Evolutionary conservation across 2,888 invertebrate genomes (phyloP).

Genomic region (Tetramorium bicarinatum): DNA sequence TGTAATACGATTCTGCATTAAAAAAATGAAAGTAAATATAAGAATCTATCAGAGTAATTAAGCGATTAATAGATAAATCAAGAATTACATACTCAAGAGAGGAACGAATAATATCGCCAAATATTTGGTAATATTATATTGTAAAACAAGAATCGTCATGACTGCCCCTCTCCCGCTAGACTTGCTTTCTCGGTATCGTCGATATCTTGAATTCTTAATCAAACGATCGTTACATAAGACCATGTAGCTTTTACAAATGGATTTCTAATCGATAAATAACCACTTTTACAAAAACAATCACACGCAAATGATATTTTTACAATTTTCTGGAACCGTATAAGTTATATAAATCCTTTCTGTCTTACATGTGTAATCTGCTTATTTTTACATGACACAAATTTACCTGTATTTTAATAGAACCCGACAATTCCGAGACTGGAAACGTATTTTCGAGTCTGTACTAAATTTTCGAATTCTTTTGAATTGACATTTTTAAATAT

Average conservation of each 20-base stretch:
- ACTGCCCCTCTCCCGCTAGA: not conserved
- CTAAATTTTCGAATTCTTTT: conserved; percentile 29
- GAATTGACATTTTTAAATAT: conserved; percentile 10
- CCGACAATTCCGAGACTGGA: conserved; percentile 13
- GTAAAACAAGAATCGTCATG: conserved; percentile 20
- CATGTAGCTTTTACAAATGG: conserved; percentile 28
- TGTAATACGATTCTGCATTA: conserved; percentile 55
- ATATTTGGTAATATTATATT: conserved; percentile 32
- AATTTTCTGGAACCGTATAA: conserved; percentile 20
- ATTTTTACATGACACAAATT: not conserved
- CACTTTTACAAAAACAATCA: not conserved
- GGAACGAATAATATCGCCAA: conserved; percentile 53
- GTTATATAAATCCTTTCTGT: conserved; percentile 7
- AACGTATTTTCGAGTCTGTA: conserved; percentile 35
- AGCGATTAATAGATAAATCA: conserved; percentile 43
- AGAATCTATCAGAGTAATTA: conserved; percentile 67
- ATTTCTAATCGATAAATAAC: conserved; percentile 24
- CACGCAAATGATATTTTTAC: conserved; percentile 43
- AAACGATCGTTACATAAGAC: not conserved
- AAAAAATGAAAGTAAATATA: conserved; percentile 69
- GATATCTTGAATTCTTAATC: conserved; percentile 33
- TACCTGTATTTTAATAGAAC: conserved; percentile 11
- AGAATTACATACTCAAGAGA: conserved; percentile 48
- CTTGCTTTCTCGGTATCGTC: not conserved
- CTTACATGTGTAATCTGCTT: conserved; percentile 14